phyloP scores from a whole-genome alignment of 2,888 invertebrate genomes.

The Achlya flavicornis region DNA sequence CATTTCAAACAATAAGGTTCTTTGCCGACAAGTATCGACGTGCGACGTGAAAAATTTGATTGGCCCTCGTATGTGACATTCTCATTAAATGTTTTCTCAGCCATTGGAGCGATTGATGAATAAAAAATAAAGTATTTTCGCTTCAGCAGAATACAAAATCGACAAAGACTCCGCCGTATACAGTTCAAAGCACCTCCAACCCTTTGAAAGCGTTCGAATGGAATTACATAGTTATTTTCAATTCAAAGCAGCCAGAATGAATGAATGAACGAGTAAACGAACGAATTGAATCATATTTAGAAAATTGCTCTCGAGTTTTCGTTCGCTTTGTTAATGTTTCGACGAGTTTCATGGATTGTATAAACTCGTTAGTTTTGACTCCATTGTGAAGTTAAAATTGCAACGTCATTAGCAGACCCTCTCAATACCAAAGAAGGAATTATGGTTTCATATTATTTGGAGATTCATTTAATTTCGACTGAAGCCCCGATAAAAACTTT shows the following conservation, averaged over 20 bases:
- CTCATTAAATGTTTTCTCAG: background rate
- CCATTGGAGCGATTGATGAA: slow-evolving; percentile 4
- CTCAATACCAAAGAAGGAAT: background rate
- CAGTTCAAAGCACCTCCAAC: slow-evolving; percentile 28
- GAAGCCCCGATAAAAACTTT: background rate
- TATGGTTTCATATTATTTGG: background rate
- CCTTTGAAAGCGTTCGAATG: slow-evolving; percentile 43
- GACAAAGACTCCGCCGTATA: slow-evolving; percentile 19
- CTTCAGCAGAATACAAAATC: slow-evolving; percentile 2
- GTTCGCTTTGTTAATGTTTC: slow-evolving; percentile 25
- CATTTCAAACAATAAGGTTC: background rate
- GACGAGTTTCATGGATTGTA: slow-evolving; percentile 19
- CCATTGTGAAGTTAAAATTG: slow-evolving; percentile 7
- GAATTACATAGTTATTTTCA: slow-evolving; percentile 46
- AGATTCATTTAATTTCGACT: background rate
- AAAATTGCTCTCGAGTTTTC: slow-evolving; percentile 27
- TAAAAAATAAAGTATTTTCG: background rate
- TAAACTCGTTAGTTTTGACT: slow-evolving; percentile 4
- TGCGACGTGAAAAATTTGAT: slow-evolving; percentile 4
- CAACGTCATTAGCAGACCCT: slow-evolving; percentile 2
- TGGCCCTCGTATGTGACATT: background rate
- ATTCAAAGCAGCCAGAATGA: slow-evolving; percentile 34
- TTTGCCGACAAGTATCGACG: background rate
- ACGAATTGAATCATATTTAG: slow-evolving; percentile 40
- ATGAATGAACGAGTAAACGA: slow-evolving; percentile 40